These are phyloP conservation scores for Cichlasoma orientale DNA, from an alignment of 2,797 vertebrate genomes.

Conservation along the genomic window DNA sequence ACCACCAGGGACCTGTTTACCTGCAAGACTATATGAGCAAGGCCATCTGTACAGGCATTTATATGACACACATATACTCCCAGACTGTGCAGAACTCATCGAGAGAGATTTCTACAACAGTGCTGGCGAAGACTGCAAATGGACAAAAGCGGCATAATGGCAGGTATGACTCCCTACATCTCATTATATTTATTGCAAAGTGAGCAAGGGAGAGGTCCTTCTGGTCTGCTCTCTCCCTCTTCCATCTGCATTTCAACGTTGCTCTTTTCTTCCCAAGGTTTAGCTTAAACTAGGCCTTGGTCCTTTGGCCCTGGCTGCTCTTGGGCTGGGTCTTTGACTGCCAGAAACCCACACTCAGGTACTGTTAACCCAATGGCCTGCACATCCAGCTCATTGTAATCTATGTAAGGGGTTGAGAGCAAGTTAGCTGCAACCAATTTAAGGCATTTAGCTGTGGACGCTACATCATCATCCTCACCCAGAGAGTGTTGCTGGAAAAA, in stretches of 20 bases:
- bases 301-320: too few relatives aligned
- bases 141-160: too few relatives aligned
- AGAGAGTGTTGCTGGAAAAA: background rate
- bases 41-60: too few relatives aligned
- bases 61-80: too few relatives aligned
- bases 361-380: background rate
- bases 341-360: background rate
- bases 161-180: background rate
- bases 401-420: background rate
- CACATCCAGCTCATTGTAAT: background rate
- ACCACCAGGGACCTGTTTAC: too few relatives aligned
- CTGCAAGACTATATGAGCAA: too few relatives aligned
- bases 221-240: too few relatives aligned
- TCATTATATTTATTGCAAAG: background rate
- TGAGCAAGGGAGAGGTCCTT: background rate
- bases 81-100: too few relatives aligned
- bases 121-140: too few relatives aligned
- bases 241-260: background rate
- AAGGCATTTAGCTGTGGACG: background rate
- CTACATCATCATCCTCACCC: background rate
- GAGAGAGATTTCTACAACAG: too few relatives aligned
- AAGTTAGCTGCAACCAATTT: background rate
- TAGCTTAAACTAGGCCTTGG: too few relatives aligned
- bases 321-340: background rate
- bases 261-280: too few relatives aligned